A percentile compares a stretch with the other conserved stretches of the same genome.
Conservation (phyloP, 2,113 vertebrate genomes). For the Paracanthobrama guichenoti region DNA sequence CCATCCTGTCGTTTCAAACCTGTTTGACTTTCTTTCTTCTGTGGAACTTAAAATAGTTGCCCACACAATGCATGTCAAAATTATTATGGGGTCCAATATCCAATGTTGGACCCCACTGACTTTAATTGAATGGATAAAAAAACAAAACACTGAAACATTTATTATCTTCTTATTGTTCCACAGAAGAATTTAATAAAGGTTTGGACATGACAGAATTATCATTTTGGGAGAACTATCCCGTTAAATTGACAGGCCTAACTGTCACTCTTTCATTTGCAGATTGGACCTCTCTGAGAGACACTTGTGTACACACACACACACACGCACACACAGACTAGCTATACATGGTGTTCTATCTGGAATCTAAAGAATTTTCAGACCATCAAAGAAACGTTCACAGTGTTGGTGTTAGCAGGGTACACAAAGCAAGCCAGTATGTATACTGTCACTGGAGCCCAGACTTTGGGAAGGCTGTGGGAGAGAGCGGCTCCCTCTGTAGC, state of each 20-base stretch:
- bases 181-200: neutral
- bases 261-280: neutral
- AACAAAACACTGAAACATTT: no score
- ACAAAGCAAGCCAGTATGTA: constrained; percentile 58
- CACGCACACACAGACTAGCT: neutral
- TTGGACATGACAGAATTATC: neutral
- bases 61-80: neutral
- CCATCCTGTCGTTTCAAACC: neutral
- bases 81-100: no score
- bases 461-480: constrained; percentile 24
- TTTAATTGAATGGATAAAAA: neutral
- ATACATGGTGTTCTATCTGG: constrained; percentile 34
- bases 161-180: neutral
- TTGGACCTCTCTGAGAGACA: neutral
- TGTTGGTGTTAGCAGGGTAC: constrained; percentile 57
- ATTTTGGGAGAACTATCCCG: neutral
- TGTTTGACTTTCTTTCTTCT: neutral
- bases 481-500: constrained; percentile 47
- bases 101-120: neutral
- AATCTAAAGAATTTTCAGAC: constrained; percentile 63
- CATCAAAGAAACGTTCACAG: constrained; percentile 56
- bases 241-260: neutral
- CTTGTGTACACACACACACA: neutral
- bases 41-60: no score
- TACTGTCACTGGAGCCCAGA: constrained; percentile 43